phyloP scores from a whole-genome alignment of 2,888 invertebrate species.

The Oscheius sp. region DNA sequence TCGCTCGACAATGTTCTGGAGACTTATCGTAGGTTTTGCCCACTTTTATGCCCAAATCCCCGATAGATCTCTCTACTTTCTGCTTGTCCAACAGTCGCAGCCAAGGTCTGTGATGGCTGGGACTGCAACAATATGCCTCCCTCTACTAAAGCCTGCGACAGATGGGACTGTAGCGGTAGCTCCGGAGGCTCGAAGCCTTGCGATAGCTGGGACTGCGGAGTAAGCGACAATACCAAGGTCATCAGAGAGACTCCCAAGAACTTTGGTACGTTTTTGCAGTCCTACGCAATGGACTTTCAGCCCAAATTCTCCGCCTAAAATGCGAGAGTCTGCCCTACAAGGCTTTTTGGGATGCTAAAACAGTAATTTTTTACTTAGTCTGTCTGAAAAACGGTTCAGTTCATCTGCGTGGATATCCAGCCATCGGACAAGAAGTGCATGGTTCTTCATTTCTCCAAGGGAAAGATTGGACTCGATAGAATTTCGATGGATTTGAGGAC shows the following conservation, averaged over 20 bases:
- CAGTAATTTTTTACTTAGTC: background rate
- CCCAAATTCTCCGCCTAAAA: constrained; percentile 3
- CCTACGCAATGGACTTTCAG: background rate
- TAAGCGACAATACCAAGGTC: too few species aligned
- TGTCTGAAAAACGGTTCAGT: background rate
- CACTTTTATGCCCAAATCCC: too few species aligned
- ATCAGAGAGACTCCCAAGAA: background rate
- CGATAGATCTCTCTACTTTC: too few species aligned
- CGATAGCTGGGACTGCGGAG: background rate
- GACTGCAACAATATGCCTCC: too few species aligned
- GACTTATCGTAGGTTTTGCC: too few species aligned
- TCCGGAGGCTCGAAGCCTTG: background rate
- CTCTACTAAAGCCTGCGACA: background rate
- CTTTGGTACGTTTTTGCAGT: background rate
- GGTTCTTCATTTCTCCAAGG: too few species aligned
- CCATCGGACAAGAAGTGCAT: background rate
- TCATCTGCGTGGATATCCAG: constrained; percentile 1
- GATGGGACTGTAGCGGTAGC: background rate
- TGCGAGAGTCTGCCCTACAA: background rate
- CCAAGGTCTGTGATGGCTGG: too few species aligned
- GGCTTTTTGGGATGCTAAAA: constrained; percentile 1
- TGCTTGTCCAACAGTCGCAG: too few species aligned
- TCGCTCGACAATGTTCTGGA: too few species aligned
- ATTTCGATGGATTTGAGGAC: background rate
- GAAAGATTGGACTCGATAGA: background rate